Evolutionary conservation across 2,113 vertebrate species (phyloP), one percentile per base, ranked within the genome.

Genomic region (Dicentrarchus labrax): DNA sequence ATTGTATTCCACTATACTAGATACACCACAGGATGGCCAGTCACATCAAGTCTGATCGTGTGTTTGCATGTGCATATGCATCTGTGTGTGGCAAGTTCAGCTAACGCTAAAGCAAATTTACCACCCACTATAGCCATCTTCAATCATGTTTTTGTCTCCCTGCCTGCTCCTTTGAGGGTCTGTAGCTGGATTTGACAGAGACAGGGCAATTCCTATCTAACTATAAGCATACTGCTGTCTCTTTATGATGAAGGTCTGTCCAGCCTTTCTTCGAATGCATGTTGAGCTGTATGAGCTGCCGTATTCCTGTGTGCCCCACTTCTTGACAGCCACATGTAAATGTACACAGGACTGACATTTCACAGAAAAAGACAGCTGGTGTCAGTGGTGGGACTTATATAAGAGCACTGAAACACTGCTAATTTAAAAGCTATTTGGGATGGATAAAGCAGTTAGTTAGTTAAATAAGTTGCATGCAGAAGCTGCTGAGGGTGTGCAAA

Each of bases 301-400:
- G 2, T 76, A 77, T 64, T 74, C 38, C 68, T 56, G 30, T 51
- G 41, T 60, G 65, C 41, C 21, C 57, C 38, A 39, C 61, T 75
- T 71, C 45, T 47, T 72, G 76, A 76, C 71, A 82, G 69, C 57
- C 64, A 45, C 73, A 76, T 87, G 75, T 65, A 77, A 86, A 85
- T 74, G 53, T 43, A 70, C 45, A 69, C 16, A 72, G 47, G 51
- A 71, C 48, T 67, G 68, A 8, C 60, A 69, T 60, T 70, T 65
- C 70, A 66, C 30, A 65, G 73, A 79, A 56, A 69, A 54, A 77
- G 64, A 70, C 67, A 82, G 72, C 51, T 85, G 76, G 60, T 78
- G 43, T 59, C 38, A 30, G 65, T 12, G 67, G 24, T 3, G 19
- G 62, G 10, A 71, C 17, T 54, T 57, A 22, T 21, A 19, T 43